phyloP scores from a whole-genome alignment of 1,140 invertebrate species.

The Drosophila tristis region DNA sequence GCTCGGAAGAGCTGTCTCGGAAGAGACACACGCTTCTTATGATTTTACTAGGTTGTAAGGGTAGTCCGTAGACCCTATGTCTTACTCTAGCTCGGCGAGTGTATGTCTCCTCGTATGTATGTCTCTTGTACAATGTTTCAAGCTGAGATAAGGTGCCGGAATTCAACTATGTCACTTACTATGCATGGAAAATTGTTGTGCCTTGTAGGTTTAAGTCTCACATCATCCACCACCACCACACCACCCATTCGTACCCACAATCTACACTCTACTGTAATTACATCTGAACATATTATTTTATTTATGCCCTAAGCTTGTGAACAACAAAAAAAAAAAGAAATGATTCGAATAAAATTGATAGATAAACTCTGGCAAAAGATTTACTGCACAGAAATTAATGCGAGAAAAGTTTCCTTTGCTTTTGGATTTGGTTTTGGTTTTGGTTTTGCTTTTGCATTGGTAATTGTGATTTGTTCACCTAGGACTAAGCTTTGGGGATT shows the following conservation, averaged over 20 bases:
- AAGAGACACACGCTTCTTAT: conserved; percentile 30
- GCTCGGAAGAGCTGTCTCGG: neutral
- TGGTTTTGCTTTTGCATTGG: conserved; percentile 18
- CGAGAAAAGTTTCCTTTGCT: neutral
- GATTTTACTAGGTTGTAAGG: conserved; percentile 79
- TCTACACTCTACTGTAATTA: neutral
- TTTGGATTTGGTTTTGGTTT: neutral
- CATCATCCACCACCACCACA: neutral
- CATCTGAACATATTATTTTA: conserved; percentile 30
- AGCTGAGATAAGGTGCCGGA: conserved; percentile 65
- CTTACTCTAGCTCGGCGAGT: conserved; percentile 41
- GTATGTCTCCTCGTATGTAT: neutral
- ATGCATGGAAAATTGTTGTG: conserved; percentile 65
- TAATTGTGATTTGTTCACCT: conserved; percentile 52
- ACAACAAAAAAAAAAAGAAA: conserved; percentile 15
- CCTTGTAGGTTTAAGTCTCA: conserved; percentile 64
- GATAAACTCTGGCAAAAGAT: conserved; percentile 36
- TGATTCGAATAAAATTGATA: conserved; percentile 50
- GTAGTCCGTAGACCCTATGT: conserved; percentile 44
- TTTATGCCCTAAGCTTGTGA: conserved; percentile 38
- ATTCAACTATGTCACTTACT: conserved; percentile 35
- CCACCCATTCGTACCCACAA: too few species aligned
- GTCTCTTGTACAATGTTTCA: neutral
- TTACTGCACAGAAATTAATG: conserved; percentile 35
- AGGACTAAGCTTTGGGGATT: conserved; percentile 12